Conservation (phyloP, 53 echinoderm and acorn worm species). For the Echinarachnius parma region DNA sequence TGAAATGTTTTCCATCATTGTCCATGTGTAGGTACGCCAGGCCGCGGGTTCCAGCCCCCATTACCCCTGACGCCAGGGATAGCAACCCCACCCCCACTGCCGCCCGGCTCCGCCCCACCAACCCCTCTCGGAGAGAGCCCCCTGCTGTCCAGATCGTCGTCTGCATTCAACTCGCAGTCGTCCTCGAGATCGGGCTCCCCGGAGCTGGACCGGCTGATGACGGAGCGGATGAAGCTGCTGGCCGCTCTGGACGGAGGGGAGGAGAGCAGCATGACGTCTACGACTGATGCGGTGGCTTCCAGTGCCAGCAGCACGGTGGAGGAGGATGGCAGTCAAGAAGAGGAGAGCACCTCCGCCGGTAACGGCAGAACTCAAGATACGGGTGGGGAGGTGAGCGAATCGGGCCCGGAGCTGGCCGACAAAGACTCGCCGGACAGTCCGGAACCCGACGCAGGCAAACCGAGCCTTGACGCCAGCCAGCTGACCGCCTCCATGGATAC, state of each 20-base stretch:
- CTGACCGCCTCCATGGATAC: neutral
- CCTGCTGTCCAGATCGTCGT: slow-evolving; percentile 23
- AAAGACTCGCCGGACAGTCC: slow-evolving; percentile 38
- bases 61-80: slow-evolving; percentile 36
- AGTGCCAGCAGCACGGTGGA: slow-evolving; percentile 8
- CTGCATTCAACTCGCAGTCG: slow-evolving; percentile 10
- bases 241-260: slow-evolving; percentile 13
- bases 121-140: slow-evolving; percentile 42
- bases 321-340: slow-evolving; percentile 43
- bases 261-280: slow-evolving; percentile 41
- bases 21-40: slow-evolving; percentile 5
- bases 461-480: neutral
- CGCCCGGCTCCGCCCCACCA: slow-evolving; percentile 55
- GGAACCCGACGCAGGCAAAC: neutral
- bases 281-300: neutral
- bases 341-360: neutral
- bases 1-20: no score
- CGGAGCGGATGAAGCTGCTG: slow-evolving; percentile 18
- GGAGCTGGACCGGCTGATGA: slow-evolving; percentile 29
- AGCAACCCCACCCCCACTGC: slow-evolving; percentile 71
- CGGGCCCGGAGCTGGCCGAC: neutral
- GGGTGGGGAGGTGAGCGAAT: slow-evolving; percentile 21
- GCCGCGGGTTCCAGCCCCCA: slow-evolving; percentile 44
- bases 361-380: neutral
- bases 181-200: slow-evolving; percentile 5